These are phyloP conservation scores for Cyprinodon brontotheroides DNA, from an alignment of 2,113 vertebrate species.

Conservation along the genomic window DNA sequence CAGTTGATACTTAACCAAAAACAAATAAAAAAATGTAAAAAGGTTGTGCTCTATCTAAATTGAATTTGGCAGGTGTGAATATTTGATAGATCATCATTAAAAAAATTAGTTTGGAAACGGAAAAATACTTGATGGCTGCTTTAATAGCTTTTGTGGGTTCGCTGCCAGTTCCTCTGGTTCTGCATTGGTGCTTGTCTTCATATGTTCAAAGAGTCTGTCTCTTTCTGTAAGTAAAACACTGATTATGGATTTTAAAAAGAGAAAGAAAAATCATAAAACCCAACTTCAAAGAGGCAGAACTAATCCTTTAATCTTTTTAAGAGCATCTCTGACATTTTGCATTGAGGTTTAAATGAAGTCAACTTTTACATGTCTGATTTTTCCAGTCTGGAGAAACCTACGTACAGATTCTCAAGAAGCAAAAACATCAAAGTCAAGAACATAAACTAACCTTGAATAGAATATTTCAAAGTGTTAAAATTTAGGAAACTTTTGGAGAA, in stretches of 20 bases:
- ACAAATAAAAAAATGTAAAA: neutral
- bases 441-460: constrained; percentile 1
- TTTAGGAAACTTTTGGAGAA: constrained; percentile 3
- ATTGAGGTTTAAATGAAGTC: neutral
- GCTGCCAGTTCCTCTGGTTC: neutral
- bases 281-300: neutral
- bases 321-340: neutral
- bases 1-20: neutral
- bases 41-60: neutral
- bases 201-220: constrained; percentile 3
- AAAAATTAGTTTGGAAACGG: neutral
- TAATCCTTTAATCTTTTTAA: neutral
- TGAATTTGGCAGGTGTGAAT: neutral
- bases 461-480: constrained; percentile 9
- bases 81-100: neutral
- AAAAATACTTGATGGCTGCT: neutral
- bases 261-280: neutral
- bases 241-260: neutral
- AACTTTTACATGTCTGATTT: neutral
- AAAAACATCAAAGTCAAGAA: constrained; percentile 38
- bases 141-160: neutral
- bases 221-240: neutral
- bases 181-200: neutral
- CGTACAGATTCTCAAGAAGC: neutral
- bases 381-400: constrained; percentile 8